A percentile compares a stretch with the other conserved stretches of the same genome.
phyloP scores from a whole-genome alignment of 30 jellyfish, hydroid and myxozoan genomes.

The Clytia hemisphaerica region DNA sequence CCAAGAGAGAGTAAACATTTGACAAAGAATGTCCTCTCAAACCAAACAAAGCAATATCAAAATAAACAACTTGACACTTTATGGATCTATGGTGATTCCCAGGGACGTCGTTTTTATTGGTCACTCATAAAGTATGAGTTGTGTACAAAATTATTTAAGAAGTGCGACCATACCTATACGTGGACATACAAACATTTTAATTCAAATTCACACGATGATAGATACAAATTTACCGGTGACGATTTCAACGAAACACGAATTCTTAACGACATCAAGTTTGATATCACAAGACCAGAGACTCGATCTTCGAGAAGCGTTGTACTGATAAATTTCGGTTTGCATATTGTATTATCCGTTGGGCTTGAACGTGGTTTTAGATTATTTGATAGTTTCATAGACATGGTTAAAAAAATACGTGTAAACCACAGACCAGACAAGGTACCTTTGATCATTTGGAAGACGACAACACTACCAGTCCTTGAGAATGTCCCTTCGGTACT shows the following conservation, averaged over 20 bases:
- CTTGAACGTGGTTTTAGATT: neutral
- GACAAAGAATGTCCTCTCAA: neutral
- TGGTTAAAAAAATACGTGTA: neutral
- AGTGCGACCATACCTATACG: slow-evolving; percentile 38
- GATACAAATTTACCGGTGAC: neutral
- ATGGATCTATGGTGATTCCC: slow-evolving; percentile 56
- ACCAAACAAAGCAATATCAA: neutral
- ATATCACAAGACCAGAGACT: slow-evolving; percentile 24
- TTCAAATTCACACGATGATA: neutral
- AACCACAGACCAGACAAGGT: neutral
- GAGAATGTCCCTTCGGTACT: too few relatives aligned
- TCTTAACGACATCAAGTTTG: slow-evolving; percentile 14
- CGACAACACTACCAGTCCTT: slow-evolving; percentile 44
- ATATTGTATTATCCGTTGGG: slow-evolving; percentile 3
- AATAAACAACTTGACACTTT: slow-evolving; percentile 38
- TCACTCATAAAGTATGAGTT: slow-evolving; percentile 2
- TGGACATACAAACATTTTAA: slow-evolving; percentile 31
- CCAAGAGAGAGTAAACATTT: neutral
- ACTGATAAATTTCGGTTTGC: slow-evolving; percentile 48
- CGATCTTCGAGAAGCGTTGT: slow-evolving; percentile 38
- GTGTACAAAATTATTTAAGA: slow-evolving; percentile 26
- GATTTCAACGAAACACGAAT: slow-evolving; percentile 28
- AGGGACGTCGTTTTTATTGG: slow-evolving; percentile 28
- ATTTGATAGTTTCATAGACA: slow-evolving; percentile 17
- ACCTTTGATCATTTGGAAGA: slow-evolving; percentile 48